Percentiles rank a stretch among this genome's conserved stretches.
Conservation (phyloP, 2,888 invertebrate genomes). For the Dugesia japonica region DNA sequence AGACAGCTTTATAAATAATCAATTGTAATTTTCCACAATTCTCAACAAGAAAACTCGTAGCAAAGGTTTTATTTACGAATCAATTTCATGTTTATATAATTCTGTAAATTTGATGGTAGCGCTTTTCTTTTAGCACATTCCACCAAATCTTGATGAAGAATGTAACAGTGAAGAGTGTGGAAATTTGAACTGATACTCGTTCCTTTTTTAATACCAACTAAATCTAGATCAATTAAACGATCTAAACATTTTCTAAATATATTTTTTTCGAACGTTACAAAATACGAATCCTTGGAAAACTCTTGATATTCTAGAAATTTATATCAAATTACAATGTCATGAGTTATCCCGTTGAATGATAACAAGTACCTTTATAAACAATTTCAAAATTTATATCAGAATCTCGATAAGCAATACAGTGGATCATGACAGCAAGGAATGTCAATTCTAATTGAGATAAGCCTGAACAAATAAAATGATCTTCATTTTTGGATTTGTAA, state of each 20-base stretch:
- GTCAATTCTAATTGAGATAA: neutral
- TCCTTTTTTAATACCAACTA: neutral
- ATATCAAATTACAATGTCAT: too few relatives aligned
- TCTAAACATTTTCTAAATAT: neutral
- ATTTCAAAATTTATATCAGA: neutral
- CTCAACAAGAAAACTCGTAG: too few relatives aligned
- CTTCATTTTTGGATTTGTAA: too few relatives aligned
- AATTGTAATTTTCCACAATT: too few relatives aligned
- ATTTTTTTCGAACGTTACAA: neutral
- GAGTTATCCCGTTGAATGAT: too few relatives aligned
- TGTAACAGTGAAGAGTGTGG: neutral
- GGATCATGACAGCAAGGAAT: neutral
- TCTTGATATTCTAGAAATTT: too few relatives aligned
- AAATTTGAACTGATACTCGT: neutral
- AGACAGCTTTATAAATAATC: too few relatives aligned
- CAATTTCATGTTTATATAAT: neutral
- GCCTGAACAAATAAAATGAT: neutral
- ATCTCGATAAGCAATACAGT: neutral
- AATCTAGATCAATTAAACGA: neutral
- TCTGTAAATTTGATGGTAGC: neutral
- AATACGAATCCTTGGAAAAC: too few relatives aligned
- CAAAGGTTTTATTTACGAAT: too few relatives aligned
- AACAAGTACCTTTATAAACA: neutral
- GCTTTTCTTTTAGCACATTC: neutral
- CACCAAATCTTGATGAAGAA: neutral